These are phyloP conservation scores for Chrysocyon brachyurus DNA, from an alignment of 2,797 vertebrate species.

Conservation along the genomic window DNA sequence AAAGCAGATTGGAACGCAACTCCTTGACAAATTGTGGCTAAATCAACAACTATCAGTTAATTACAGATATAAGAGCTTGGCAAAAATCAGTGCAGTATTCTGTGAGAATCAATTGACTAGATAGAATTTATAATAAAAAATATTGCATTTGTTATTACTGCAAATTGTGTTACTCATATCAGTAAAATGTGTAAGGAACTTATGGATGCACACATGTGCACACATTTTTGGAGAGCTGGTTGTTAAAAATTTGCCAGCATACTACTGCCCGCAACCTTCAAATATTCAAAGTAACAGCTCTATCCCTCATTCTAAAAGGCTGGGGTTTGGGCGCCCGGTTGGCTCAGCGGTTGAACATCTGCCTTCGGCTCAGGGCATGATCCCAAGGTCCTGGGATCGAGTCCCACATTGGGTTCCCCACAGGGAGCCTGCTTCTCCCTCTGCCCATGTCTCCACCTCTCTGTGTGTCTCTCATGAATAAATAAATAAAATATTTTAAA, in stretches of 20 bases:
- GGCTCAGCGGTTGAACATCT: no score
- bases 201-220: neutral
- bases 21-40: conserved; percentile 21
- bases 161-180: neutral
- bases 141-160: neutral
- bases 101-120: neutral
- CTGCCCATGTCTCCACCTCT: no score
- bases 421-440: no score
- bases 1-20: neutral
- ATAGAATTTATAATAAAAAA: neutral
- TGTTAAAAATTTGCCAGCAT: neutral
- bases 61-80: neutral
- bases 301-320: neutral
- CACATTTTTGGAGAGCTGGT: neutral
- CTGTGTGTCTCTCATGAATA: no score
- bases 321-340: no score
- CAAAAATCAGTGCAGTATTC: neutral
- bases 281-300: neutral
- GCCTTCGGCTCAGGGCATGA: no score
- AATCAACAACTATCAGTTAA: neutral
- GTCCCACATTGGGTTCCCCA: no score
- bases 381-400: no score
- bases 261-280: neutral
- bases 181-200: neutral
- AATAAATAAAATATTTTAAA: no score